A percentile compares a stretch with the other conserved stretches of the same genome.
Conservation (phyloP, 2,113 vertebrate genomes). For the Paramisgurnus dabryanus region DNA sequence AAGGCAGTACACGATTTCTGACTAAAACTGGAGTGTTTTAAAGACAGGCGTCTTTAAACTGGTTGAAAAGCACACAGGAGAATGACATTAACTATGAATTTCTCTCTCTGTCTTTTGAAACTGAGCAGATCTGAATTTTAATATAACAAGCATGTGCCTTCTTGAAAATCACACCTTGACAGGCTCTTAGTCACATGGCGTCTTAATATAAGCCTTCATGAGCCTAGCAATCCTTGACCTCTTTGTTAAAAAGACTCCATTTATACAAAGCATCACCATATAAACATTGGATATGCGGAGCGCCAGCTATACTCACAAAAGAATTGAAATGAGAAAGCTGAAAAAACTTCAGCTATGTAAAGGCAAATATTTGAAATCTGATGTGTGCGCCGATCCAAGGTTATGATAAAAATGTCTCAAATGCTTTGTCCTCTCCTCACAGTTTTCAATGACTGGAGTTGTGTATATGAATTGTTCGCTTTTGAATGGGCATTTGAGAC, state of each 20-base stretch:
- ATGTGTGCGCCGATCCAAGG: conserved; percentile 9
- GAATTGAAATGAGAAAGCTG: neutral
- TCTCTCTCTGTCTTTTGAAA: neutral
- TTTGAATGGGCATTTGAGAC: conserved; percentile 3
- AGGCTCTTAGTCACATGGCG: neutral
- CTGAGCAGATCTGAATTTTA: neutral
- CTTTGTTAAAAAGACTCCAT: conserved; percentile 3
- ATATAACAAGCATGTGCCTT: neutral
- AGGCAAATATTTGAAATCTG: conserved; percentile 3
- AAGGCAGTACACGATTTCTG: conserved; percentile 26
- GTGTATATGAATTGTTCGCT: neutral
- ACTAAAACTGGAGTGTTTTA: conserved; percentile 30
- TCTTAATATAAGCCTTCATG: neutral
- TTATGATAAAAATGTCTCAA: conserved; percentile 23
- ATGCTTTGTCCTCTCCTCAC: neutral
- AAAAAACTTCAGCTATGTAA: neutral
- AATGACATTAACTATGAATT: neutral
- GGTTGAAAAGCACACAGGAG: conserved; percentile 18
- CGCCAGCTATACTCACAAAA: neutral
- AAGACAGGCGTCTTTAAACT: conserved; percentile 12
- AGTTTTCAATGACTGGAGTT: neutral
- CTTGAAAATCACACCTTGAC: neutral
- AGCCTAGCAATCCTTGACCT: neutral
- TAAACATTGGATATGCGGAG: conserved; percentile 8
- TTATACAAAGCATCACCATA: neutral